A percentile compares a stretch with the other conserved stretches of the same genome.
phyloP scores from a whole-genome alignment of 2,888 invertebrate species.

The Rhagophthalmus giganteus region DNA sequence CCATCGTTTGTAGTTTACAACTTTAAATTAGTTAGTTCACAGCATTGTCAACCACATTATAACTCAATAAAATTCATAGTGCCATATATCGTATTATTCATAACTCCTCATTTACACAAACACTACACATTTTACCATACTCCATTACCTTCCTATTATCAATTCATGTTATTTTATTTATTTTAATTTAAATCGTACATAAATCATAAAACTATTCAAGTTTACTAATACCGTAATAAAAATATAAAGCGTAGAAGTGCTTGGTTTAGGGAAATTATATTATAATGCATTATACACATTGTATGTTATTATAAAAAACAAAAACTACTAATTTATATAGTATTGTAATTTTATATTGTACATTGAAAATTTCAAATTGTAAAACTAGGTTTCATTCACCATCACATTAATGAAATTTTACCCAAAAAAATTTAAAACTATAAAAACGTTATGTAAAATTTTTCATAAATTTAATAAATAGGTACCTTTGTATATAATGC shows the following conservation, averaged over 20 bases:
- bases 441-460: too few relatives aligned
- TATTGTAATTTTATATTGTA: too few relatives aligned
- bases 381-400: too few relatives aligned
- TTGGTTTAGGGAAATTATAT: constrained; percentile 5
- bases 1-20: constrained; percentile 47
- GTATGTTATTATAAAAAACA: too few relatives aligned
- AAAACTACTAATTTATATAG: too few relatives aligned
- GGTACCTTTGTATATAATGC: too few relatives aligned
- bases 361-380: too few relatives aligned
- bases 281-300: neutral
- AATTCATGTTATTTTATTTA: constrained; percentile 16
- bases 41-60: constrained; percentile 56
- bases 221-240: constrained; percentile 1
- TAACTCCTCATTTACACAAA: constrained; percentile 24
- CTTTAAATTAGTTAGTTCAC: constrained; percentile 48
- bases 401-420: too few relatives aligned
- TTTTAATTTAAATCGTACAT: constrained; percentile 24
- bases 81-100: constrained; percentile 51
- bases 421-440: too few relatives aligned
- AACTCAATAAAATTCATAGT: constrained; percentile 57
- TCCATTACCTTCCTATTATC: constrained; percentile 18
- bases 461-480: too few relatives aligned
- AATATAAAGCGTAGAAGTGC: constrained; percentile 13
- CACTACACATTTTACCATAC: constrained; percentile 24
- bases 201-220: constrained; percentile 12